These are phyloP conservation scores for Clarias pachynema DNA, from an alignment of 2,797 vertebrate species.

Conservation along the genomic window DNA sequence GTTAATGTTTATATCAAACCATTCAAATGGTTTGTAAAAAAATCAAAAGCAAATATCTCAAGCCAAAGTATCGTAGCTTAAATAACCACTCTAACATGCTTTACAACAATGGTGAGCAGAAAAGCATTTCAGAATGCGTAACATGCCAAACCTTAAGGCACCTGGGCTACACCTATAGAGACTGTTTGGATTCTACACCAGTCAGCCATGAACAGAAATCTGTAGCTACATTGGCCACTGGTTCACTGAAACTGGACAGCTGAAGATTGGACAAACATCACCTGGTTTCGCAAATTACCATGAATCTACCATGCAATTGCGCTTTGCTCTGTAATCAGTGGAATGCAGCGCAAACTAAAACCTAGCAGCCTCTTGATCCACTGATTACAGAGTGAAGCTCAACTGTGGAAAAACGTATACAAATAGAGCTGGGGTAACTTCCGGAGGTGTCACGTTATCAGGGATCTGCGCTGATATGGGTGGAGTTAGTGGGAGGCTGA, in stretches of 20 bases:
- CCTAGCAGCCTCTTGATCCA: background rate
- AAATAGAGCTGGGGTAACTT: background rate
- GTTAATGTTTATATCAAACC: background rate
- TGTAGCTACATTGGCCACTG: background rate
- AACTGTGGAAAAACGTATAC: background rate
- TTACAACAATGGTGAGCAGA: background rate
- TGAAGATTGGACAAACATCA: background rate
- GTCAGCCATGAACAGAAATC: background rate
- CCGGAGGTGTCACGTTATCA: background rate
- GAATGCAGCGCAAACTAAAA: background rate
- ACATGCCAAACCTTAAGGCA: background rate
- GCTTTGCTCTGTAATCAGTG: slow-evolving; percentile 7
- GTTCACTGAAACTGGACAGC: background rate
- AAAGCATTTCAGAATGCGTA: background rate
- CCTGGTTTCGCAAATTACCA: background rate
- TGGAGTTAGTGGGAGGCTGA: background rate
- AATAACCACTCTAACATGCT: background rate
- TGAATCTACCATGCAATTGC: background rate
- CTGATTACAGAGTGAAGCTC: background rate
- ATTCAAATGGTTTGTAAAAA: background rate
- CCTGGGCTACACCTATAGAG: background rate
- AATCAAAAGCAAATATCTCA: background rate
- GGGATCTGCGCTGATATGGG: background rate
- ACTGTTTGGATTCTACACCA: background rate
- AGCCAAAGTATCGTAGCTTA: background rate